Percentiles rank a stretch among this genome's conserved stretches.
phyloP scores from a whole-genome alignment of 2,888 invertebrate genomes.

The Zaprionus lineosus region DNA sequence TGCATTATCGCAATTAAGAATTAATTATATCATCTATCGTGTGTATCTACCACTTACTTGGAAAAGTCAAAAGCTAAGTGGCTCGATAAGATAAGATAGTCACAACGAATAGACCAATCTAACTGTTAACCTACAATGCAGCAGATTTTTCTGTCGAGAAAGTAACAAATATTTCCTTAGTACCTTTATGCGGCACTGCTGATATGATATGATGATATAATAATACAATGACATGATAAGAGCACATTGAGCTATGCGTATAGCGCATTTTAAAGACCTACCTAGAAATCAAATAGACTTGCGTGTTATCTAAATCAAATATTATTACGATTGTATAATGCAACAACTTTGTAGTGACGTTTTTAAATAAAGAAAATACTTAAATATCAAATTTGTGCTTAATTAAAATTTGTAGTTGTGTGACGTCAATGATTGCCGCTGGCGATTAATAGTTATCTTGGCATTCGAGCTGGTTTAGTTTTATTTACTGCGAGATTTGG shows the following conservation, averaged over 20 bases:
- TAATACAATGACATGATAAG: slow-evolving; percentile 27
- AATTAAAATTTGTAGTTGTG: slow-evolving; percentile 6
- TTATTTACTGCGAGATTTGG: no score
- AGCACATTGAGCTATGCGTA: slow-evolving; percentile 56
- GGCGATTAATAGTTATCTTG: no score
- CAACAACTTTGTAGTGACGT: slow-evolving; percentile 80
- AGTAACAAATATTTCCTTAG: slow-evolving; percentile 63
- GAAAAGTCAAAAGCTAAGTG: slow-evolving; percentile 40
- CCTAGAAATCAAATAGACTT: slow-evolving; percentile 49
- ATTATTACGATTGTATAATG: slow-evolving; percentile 66
- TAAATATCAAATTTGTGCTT: slow-evolving; percentile 43
- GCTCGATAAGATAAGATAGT: slow-evolving; percentile 44
- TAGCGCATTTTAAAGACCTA: slow-evolving; percentile 62
- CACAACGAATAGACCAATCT: neutral
- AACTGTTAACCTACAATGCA: slow-evolving; percentile 30
- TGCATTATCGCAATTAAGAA: slow-evolving; percentile 27
- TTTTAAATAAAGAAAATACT: slow-evolving; percentile 77
- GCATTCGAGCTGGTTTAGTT: no score
- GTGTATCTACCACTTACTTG: neutral
- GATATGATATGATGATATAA: slow-evolving; percentile 3
- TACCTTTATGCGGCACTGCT: slow-evolving; percentile 64
- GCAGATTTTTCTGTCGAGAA: slow-evolving; percentile 29
- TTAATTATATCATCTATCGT: slow-evolving; percentile 29
- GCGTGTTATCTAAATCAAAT: slow-evolving; percentile 70
- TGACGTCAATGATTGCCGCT: no score